A percentile compares a stretch with the other conserved stretches of the same genome.
Conservation (phyloP, 2,888 invertebrate genomes). For the Lottia gigantea region DNA sequence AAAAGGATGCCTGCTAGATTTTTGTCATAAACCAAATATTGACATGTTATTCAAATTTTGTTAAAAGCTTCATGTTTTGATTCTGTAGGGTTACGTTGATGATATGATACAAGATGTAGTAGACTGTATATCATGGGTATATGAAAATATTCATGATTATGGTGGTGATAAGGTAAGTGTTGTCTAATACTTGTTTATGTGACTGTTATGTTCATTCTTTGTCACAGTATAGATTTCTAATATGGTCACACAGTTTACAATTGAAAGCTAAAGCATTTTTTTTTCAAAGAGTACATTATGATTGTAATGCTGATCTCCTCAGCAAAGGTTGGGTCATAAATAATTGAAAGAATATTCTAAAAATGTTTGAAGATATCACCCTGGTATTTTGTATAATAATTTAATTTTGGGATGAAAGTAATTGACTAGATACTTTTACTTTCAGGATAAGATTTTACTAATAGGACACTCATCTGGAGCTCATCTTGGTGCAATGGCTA, state of each 20-base stretch:
- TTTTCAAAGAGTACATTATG: too few relatives aligned
- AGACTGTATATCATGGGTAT: constrained; percentile 60
- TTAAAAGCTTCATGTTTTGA: too few relatives aligned
- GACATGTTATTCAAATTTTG: too few relatives aligned
- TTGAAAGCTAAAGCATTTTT: too few relatives aligned
- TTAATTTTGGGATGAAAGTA: too few relatives aligned
- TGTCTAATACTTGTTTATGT: too few relatives aligned
- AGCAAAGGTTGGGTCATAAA: not conserved
- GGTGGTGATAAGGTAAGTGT: constrained; percentile 58
- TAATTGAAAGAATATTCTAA: not conserved
- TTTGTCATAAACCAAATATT: too few relatives aligned
- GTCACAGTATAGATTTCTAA: too few relatives aligned
- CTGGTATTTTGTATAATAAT: not conserved
- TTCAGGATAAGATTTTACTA: constrained; percentile 55
- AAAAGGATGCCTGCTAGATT: not conserved
- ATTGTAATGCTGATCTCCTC: too few relatives aligned
- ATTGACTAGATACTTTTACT: not conserved
- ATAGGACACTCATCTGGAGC: constrained; percentile 66
- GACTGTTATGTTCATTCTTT: too few relatives aligned
- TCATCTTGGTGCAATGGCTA: constrained; percentile 60
- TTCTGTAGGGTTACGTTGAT: constrained; percentile 63
- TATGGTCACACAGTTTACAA: too few relatives aligned
- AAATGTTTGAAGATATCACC: not conserved
- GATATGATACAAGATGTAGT: constrained; percentile 66
- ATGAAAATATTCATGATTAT: constrained; percentile 53